phyloP scores from a whole-genome alignment of 2,797 vertebrate species.

The Myotis planiceps region DNA sequence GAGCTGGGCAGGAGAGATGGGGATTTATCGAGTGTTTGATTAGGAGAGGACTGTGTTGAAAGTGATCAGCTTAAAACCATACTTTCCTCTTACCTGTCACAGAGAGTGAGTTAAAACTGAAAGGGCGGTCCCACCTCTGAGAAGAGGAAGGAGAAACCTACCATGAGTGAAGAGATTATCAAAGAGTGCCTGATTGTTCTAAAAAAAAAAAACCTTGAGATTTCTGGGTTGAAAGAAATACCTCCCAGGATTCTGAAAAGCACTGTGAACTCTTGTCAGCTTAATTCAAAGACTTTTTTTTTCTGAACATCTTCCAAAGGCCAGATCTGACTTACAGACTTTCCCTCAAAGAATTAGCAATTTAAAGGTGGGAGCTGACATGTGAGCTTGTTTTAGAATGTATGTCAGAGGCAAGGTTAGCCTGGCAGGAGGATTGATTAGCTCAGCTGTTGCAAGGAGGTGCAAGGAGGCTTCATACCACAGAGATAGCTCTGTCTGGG shows the following conservation, averaged over 20 bases:
- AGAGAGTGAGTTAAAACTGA: not conserved
- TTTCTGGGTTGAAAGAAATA: not conserved
- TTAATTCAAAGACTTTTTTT: not conserved
- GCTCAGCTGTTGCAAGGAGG: not conserved
- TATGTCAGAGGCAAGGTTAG: not conserved
- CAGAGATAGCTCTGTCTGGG: not conserved
- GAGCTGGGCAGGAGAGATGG: not conserved
- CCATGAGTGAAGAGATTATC: not conserved
- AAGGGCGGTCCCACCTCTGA: not conserved
- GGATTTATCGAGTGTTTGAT: not conserved
- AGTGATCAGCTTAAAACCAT: not conserved
- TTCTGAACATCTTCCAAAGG: not conserved
- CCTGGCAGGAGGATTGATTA: not conserved
- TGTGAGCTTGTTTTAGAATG: not conserved
- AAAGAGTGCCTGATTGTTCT: not conserved
- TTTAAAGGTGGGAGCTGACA: not conserved
- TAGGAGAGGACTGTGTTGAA: not conserved
- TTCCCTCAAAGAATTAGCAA: not conserved
- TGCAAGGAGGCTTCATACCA: not conserved
- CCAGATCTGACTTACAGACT: not conserved
- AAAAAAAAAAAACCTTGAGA: not conserved
- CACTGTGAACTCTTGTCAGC: not conserved
- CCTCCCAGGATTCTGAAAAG: not conserved
- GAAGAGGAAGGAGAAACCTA: not conserved
- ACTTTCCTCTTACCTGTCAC: not conserved